phyloP scores from a whole-genome alignment of 2,888 invertebrate species.

The Eudasyphora cyanicolor region DNA sequence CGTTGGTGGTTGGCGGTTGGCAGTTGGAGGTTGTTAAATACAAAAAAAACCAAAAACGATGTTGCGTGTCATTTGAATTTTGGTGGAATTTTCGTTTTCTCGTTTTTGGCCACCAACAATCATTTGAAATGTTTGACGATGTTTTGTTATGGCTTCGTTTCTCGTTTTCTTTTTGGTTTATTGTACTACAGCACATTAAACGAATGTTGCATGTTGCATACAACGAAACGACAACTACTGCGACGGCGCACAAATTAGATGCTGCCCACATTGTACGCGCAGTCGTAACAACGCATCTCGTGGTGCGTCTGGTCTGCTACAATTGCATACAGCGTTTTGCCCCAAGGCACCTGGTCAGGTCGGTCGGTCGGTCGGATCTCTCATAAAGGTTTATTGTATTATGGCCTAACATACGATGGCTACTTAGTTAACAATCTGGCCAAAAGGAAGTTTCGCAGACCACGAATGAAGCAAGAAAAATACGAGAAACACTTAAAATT shows the following conservation, averaged over 20 bases:
- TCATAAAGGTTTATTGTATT: constrained; percentile 6
- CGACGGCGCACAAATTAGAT: constrained; percentile 30
- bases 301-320: constrained; percentile 32
- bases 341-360: not conserved
- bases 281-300: constrained; percentile 7
- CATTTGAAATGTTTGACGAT: not conserved
- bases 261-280: constrained; percentile 18
- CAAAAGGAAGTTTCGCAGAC: constrained; percentile 49
- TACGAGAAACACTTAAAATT: constrained; percentile 8
- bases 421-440: not conserved
- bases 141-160: not conserved
- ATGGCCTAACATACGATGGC: not conserved
- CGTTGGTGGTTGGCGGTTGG: too few species aligned
- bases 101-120: constrained; percentile 1
- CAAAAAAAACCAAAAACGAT: not conserved
- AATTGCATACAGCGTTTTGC: not conserved
- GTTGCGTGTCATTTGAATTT: constrained; percentile 44
- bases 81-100: not conserved
- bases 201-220: constrained; percentile 41
- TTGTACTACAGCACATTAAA: not conserved
- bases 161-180: not conserved
- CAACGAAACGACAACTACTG: too few species aligned
- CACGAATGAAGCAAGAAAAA: too few species aligned
- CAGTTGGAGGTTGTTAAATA: too few species aligned
- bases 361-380: not conserved